Evolutionary conservation across 2,888 invertebrate genomes (phyloP).

Genomic region (Drosophila nr. fundita): DNA sequence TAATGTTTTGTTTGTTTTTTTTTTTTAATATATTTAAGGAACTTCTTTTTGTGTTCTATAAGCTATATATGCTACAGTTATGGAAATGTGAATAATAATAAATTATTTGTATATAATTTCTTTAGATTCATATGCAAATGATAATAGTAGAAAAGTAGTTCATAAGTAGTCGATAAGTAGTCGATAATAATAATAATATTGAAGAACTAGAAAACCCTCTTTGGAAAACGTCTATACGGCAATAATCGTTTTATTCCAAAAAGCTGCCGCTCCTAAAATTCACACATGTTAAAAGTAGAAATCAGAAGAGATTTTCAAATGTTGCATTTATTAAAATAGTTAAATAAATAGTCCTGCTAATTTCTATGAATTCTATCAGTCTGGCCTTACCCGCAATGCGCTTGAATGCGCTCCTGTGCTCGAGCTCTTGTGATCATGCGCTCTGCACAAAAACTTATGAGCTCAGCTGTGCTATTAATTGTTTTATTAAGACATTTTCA

Average conservation of each 20-base stretch:
- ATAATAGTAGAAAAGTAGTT: background rate
- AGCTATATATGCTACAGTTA: background rate
- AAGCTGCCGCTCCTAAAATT: no score
- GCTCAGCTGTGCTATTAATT: conserved; percentile 81
- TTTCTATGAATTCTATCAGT: background rate
- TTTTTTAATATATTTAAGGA: background rate
- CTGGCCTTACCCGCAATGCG: background rate
- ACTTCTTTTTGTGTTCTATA: background rate
- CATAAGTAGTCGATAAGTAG: background rate
- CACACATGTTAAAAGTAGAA: background rate
- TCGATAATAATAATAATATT: background rate
- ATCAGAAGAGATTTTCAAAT: background rate
- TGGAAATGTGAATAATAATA: background rate
- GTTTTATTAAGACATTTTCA: conserved; percentile 79
- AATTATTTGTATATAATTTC: background rate
- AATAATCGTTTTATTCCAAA: background rate
- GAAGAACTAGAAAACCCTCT: background rate
- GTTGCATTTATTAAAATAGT: background rate
- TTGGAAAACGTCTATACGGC: accelerated
- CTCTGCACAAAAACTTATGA: conserved; percentile 66
- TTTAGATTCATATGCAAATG: background rate
- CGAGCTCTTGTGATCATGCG: conserved; percentile 56
- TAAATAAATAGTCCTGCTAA: background rate
- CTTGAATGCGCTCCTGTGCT: conserved; percentile 60
- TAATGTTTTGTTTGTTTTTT: background rate